Evolutionary conservation across 2,888 invertebrate genomes (phyloP), one percentile per base, ranked within the genome.

Genomic region (Blastobasis adustella): DNA sequence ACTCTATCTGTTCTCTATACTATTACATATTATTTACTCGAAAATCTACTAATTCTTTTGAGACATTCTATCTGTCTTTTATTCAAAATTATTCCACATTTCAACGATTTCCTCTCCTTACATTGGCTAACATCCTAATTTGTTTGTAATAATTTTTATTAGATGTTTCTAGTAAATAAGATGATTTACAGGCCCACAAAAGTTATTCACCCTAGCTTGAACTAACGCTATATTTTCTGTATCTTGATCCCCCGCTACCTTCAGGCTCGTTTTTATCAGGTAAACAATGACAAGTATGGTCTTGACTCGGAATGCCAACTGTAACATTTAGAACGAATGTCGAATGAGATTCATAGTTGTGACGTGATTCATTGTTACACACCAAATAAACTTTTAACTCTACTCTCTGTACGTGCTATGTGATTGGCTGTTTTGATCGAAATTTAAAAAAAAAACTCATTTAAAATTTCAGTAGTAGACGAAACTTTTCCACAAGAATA

Each of bases 261-360:
- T 91, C 93, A 93, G 93, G 93, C 93, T 93, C 94, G 91, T 93
- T 94, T 92, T 91, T 94, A 90, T 93, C 94, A 94, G 94, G 94
- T 94, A 94, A 94, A 92, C 91, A 91, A 76, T 71, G 74, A 79
- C 67, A 76, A 75, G 73, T 75, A 79, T 81, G 73, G 77, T 82
- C 79, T 79, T 80, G 71, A 82, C 67, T 81, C 80, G 81, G 85
- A 87, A 88, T 88, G 87, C 79, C 81, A 85, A 82, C 65, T 84
- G 84, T 82, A 86, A 85, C 82, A 85, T 79, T 84, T 87, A 87
- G 87, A 49, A 73, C 78, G 82, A 86, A 85, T 88, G 69, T 63
- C 65, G 66, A 61, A 60, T 70, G 82, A 78, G 74, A 67, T 60
- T 63, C 67, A 73, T 85, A 83, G 82, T 74, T 82, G 77, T 84